Conservation (phyloP, 2,113 vertebrate species). For the Tiliqua scincoides region DNA sequence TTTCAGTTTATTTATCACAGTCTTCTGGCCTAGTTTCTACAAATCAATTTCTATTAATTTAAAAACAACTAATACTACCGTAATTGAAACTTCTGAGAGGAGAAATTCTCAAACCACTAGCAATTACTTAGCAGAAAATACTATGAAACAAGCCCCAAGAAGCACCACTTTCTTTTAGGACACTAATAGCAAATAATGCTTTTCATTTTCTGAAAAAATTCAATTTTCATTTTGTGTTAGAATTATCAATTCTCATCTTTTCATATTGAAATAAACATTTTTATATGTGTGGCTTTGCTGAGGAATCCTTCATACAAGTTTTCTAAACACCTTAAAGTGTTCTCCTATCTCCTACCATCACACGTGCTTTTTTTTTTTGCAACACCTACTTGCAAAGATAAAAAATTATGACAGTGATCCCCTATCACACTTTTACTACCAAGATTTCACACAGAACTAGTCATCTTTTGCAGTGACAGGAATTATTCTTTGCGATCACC, state of each 20-base stretch:
- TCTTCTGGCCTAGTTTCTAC: rapidly evolving
- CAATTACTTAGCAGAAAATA: background rate
- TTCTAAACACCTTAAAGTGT: background rate
- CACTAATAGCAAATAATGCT: background rate
- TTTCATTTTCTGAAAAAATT: background rate
- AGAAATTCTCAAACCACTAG: background rate
- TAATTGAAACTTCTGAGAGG: background rate
- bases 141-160: background rate
- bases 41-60: background rate
- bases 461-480: background rate
- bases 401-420: background rate
- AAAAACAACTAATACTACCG: background rate
- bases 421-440: background rate
- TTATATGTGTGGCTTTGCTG: background rate
- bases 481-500: background rate
- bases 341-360: no score
- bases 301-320: background rate
- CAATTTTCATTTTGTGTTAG: no score
- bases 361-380: background rate
- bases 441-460: background rate
- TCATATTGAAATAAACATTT: background rate
- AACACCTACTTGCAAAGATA: background rate
- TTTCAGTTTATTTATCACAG: background rate
- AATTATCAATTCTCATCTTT: background rate
- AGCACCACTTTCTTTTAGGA: background rate